Evolutionary conservation across 2,888 invertebrate genomes (phyloP).

Genomic region (Schrankia costaestrigalis): DNA sequence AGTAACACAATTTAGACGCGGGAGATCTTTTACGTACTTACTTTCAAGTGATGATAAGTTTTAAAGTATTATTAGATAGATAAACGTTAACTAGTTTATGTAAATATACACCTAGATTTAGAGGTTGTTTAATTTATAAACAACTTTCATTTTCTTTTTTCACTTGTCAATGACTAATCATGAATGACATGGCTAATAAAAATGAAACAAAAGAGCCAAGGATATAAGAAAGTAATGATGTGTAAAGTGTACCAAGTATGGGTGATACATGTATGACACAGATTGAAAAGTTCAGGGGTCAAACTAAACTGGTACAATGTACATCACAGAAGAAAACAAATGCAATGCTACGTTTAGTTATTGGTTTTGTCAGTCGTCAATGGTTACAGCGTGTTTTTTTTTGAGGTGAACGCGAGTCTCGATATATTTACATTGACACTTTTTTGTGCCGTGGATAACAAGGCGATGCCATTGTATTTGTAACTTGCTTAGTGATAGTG

Average conservation of each 20-base stretch:
- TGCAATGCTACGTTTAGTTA: too few species aligned
- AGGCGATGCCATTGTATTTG: slow-evolving; percentile 62
- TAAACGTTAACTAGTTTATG: slow-evolving; percentile 32
- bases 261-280: slow-evolving; percentile 52
- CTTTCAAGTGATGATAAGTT: neutral
- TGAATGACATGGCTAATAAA: too few species aligned
- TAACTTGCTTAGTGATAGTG: slow-evolving; percentile 60
- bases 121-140: slow-evolving; percentile 46
- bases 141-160: slow-evolving; percentile 65
- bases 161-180: slow-evolving; percentile 30
- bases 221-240: slow-evolving; percentile 55
- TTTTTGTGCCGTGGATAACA: slow-evolving; percentile 69
- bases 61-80: slow-evolving; percentile 1
- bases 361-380: too few species aligned
- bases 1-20: too few species aligned
- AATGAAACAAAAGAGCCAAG: slow-evolving; percentile 54
- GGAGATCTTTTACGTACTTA: too few species aligned
- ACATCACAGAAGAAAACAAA: slow-evolving; percentile 20
- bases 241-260: slow-evolving; percentile 48
- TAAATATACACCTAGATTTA: slow-evolving; percentile 42
- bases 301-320: too few species aligned
- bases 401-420: too few species aligned
- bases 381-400: too few species aligned
- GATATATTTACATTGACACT: slow-evolving; percentile 69
- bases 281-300: slow-evolving; percentile 47